These are phyloP conservation scores for Scrobipalpa costella DNA, from an alignment of 2,888 invertebrate species.

Conservation along the genomic window DNA sequence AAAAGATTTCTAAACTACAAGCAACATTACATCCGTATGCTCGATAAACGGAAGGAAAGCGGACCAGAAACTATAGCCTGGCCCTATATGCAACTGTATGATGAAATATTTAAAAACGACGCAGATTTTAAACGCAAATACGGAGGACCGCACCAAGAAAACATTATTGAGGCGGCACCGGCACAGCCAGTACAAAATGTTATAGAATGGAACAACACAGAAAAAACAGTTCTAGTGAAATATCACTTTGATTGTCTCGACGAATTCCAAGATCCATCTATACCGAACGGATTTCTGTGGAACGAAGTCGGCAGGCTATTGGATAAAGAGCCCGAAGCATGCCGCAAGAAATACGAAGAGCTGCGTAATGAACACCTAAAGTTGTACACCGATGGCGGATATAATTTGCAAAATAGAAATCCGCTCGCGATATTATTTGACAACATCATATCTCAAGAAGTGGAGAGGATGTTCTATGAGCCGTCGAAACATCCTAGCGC, in stretches of 20 bases:
- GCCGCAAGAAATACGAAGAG: constrained; percentile 55
- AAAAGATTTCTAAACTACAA: constrained; percentile 69
- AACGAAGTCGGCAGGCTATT: constrained; percentile 66
- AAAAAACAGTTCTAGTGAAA: constrained; percentile 63
- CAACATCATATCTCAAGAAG: constrained; percentile 62
- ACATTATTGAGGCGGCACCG: background rate
- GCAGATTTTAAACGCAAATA: constrained; percentile 58
- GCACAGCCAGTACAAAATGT: background rate
- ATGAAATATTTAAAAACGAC: constrained; percentile 64
- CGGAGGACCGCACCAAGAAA: constrained; percentile 6
- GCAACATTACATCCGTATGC: constrained; percentile 64
- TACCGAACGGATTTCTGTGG: constrained; percentile 71
- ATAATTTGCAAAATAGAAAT: constrained; percentile 50
- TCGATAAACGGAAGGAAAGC: constrained; percentile 51
- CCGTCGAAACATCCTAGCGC: constrained; percentile 31
- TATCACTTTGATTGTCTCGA: constrained; percentile 69
- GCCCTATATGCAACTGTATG: constrained; percentile 66
- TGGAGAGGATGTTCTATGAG: constrained; percentile 39
- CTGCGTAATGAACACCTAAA: constrained; percentile 55
- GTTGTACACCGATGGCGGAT: constrained; percentile 50
- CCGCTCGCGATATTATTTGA: constrained; percentile 65
- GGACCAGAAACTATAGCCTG: constrained; percentile 54
- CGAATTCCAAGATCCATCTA: constrained; percentile 66
- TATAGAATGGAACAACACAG: constrained; percentile 58
- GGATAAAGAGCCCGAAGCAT: constrained; percentile 58